These are phyloP conservation scores for Arion vulgaris DNA, from an alignment of 1,140 invertebrate genomes.

Conservation along the genomic window DNA sequence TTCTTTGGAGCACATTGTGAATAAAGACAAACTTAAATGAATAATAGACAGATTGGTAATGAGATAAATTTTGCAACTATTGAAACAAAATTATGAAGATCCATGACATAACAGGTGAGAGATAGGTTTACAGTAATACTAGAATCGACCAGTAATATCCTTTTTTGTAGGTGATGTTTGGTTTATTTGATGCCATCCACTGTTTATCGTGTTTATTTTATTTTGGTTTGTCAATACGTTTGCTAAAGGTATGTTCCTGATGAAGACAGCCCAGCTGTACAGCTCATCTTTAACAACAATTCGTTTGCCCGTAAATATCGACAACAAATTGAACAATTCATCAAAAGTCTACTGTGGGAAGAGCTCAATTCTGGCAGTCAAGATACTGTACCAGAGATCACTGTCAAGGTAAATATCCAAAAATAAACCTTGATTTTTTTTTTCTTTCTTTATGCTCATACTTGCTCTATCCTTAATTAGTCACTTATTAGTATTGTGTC, in stretches of 20 bases:
- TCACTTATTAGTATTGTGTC: not conserved
- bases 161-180: too few species aligned
- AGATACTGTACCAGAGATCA: conserved; percentile 21
- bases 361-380: conserved; percentile 4
- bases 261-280: conserved; percentile 60
- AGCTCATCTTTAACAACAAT: conserved; percentile 66
- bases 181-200: too few species aligned
- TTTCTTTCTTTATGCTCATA: not conserved
- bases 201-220: too few species aligned
- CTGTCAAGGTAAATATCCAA: conserved; percentile 6
- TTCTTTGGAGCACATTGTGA: too few species aligned
- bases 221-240: not conserved
- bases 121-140: too few species aligned
- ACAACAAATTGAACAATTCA: conserved; percentile 60
- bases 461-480: not conserved
- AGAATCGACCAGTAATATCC: too few species aligned
- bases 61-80: too few species aligned
- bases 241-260: conserved; percentile 57
- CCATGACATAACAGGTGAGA: too few species aligned
- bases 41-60: too few species aligned
- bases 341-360: conserved; percentile 41
- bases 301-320: conserved; percentile 64
- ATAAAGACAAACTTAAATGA: too few species aligned
- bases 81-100: too few species aligned
- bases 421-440: not conserved